These are phyloP conservation scores for Diogma glabrata DNA, from an alignment of 2,888 invertebrate genomes.

Conservation along the genomic window DNA sequence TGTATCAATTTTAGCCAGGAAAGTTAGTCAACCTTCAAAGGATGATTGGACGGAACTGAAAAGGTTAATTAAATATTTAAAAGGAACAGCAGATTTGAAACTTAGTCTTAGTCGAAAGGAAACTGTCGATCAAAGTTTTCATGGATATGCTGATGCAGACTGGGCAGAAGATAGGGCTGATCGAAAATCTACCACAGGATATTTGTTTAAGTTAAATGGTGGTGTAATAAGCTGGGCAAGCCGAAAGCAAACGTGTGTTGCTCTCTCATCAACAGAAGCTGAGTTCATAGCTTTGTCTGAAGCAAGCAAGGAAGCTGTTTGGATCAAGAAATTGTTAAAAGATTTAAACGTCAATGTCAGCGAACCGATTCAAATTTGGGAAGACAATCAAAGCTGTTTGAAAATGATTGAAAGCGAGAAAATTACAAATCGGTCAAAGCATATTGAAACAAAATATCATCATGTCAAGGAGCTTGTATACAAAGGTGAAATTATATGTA, in stretches of 20 bases:
- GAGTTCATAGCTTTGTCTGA: too few species aligned
- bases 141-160: slow-evolving; percentile 13
- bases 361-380: not conserved
- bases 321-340: not conserved
- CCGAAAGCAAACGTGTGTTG: too few species aligned
- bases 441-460: not conserved
- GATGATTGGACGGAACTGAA: not conserved
- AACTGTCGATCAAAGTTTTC: slow-evolving; percentile 13
- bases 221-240: slow-evolving; percentile 20
- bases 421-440: not conserved
- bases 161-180: slow-evolving; percentile 22
- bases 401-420: not conserved
- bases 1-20: not conserved
- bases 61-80: not conserved
- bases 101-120: too few species aligned
- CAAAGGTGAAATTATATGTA: not conserved
- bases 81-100: not conserved
- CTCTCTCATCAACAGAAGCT: too few species aligned
- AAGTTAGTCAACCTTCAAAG: not conserved
- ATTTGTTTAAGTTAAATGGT: slow-evolving; percentile 13
- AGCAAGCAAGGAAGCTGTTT: too few species aligned
- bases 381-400: not conserved
- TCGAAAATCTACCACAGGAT: slow-evolving; percentile 24
- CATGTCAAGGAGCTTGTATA: slow-evolving; percentile 1
- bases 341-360: not conserved